phyloP scores from a whole-genome alignment of 2,797 vertebrate species.

The Epinephelus awoara region DNA sequence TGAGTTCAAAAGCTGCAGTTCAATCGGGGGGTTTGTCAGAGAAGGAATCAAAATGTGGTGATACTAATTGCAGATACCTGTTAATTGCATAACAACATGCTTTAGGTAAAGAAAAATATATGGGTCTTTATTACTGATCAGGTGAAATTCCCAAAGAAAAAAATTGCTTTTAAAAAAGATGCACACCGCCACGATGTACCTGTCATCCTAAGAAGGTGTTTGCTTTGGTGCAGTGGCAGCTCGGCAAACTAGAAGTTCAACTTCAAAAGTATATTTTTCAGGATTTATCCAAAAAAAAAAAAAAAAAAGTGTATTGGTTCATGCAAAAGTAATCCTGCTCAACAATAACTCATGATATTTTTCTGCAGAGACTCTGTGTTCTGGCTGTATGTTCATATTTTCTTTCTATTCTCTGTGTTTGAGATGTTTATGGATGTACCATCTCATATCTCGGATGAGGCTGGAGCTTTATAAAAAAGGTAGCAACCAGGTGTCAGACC shows the following conservation, averaged over 20 bases:
- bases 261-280: background rate
- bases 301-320: too few relatives aligned
- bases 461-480: too few relatives aligned
- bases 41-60: background rate
- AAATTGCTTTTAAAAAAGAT: background rate
- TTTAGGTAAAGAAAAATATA: background rate
- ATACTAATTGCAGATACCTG: background rate
- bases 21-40: background rate
- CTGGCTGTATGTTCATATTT: too few relatives aligned
- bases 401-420: too few relatives aligned
- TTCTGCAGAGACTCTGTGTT: too few relatives aligned
- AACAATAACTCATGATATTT: too few relatives aligned
- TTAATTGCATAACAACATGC: background rate
- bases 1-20: background rate
- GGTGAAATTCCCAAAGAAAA: background rate
- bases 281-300: too few relatives aligned
- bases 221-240: background rate
- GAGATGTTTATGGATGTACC: too few relatives aligned
- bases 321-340: too few relatives aligned
- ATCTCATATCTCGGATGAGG: too few relatives aligned
- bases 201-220: background rate
- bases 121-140: background rate
- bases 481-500: too few relatives aligned
- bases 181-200: background rate
- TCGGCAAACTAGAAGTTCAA: background rate